These are phyloP conservation scores for Hedya salicella DNA, from an alignment of 2,888 invertebrate species.

Conservation along the genomic window DNA sequence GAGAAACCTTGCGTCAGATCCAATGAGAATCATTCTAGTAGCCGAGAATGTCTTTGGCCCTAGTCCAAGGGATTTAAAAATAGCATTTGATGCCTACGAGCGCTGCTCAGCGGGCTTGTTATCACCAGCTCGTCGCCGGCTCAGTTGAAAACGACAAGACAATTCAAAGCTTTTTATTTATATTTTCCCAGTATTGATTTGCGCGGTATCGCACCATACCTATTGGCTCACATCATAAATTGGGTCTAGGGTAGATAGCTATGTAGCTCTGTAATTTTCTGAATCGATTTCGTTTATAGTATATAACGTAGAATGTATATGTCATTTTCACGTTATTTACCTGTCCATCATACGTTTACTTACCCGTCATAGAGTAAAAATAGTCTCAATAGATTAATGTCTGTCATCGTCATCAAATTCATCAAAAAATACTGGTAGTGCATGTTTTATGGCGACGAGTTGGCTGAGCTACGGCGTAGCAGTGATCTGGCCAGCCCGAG, in stretches of 20 bases:
- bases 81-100: conserved; percentile 33
- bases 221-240: no score
- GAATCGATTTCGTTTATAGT: no score
- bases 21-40: conserved; percentile 10
- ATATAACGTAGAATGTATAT: no score
- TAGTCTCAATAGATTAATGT: no score
- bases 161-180: conserved; percentile 1
- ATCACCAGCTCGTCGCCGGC: neutral
- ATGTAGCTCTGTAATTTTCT: no score
- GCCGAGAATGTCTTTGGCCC: conserved; percentile 17
- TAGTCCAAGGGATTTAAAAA: conserved; percentile 23
- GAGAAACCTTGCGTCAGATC: conserved; percentile 3
- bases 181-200: neutral
- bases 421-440: neutral
- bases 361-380: no score
- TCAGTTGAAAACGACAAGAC: neutral
- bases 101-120: conserved; percentile 2
- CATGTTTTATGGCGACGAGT: neutral
- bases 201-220: neutral
- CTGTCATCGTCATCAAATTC: neutral
- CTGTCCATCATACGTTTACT: no score
- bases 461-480: conserved; percentile 14
- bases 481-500: neutral
- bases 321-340: no score
- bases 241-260: no score